Evolutionary conservation across 2,797 vertebrate genomes (phyloP), one percentile per base, ranked within the genome.

Genomic region (Oceanodroma leucorhoa): DNA sequence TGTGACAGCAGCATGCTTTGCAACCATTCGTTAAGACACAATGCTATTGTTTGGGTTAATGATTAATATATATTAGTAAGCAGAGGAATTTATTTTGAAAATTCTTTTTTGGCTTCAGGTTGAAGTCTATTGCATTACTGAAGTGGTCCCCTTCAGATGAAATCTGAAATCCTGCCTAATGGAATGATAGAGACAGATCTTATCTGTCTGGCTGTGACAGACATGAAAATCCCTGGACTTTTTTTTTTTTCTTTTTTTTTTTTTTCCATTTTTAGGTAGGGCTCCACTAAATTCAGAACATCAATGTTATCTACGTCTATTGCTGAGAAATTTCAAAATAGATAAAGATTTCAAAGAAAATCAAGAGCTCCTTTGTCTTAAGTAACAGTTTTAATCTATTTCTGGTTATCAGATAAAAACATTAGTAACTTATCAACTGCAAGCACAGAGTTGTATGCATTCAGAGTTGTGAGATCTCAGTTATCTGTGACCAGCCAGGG

Each of bases 131-230:
- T 93, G 43, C n/a, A 64, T 81, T 93, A 73, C 61, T 82, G 45
- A 73, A 65, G 48, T 30, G 18, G 34, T 87, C 17, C 30, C 21
- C 34, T 84, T 82, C 73, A 94, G 61, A 86, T 71, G 41, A 94
- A 94, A 89, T 88, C 81, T 93, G 81, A 95, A 95, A 92, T 94
- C 83, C 71, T 80, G 41, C n/a, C 57, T 93, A 84, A 89, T 93
- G 88, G 66, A 86, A 82, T 45, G 66, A 60, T 60, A 66, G 46
- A 91, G 72, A 65, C 38, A 92, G 66, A 55, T 90, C 24, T 79
- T 76, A 65, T 90, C 71, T 92, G 73, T 77, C 88, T 92, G 70
- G 6, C 53, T 85, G 41, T 75, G 67, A 40, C 66, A 94, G 91
- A 93, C 76, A 73, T 18, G 26, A 76, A 93, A 91, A 94, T 93